Conservation (phyloP, 2,888 invertebrate genomes). For the Acronicta leporina region DNA sequence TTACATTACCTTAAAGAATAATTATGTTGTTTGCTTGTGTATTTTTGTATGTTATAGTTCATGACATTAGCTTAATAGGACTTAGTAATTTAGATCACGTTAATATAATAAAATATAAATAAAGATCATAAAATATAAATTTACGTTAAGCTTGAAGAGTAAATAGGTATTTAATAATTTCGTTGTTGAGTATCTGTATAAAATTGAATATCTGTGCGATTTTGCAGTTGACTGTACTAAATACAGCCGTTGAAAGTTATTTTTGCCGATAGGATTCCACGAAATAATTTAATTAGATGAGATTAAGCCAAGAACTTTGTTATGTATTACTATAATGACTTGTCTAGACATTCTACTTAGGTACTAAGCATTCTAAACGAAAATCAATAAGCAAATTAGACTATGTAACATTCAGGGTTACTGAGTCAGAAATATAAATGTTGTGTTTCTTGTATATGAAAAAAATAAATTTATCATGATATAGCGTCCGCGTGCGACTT, state of each 20-base stretch:
- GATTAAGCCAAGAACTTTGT: constrained; percentile 15
- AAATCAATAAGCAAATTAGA: not conserved
- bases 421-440: not conserved
- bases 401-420: not conserved
- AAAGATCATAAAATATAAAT: too few relatives aligned
- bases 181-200: not conserved
- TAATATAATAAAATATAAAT: too few relatives aligned
- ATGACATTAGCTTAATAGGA: too few relatives aligned
- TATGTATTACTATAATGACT: constrained; percentile 5
- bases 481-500: too few relatives aligned
- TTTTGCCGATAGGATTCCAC: constrained; percentile 47
- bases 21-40: too few relatives aligned
- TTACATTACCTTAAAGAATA: too few relatives aligned
- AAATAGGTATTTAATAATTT: not conserved
- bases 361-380: constrained; percentile 1
- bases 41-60: too few relatives aligned
- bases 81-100: too few relatives aligned
- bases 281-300: constrained; percentile 44
- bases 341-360: constrained; percentile 13
- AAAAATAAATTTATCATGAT: not conserved
- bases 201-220: not conserved
- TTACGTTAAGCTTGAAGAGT: too few relatives aligned
- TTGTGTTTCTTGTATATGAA: not conserved
- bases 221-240: constrained; percentile 16
- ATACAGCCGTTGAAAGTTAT: constrained; percentile 12